Base-by-base conservation (phyloP, 2,888 invertebrate species). In the Stenichneumon culpator region DNA sequence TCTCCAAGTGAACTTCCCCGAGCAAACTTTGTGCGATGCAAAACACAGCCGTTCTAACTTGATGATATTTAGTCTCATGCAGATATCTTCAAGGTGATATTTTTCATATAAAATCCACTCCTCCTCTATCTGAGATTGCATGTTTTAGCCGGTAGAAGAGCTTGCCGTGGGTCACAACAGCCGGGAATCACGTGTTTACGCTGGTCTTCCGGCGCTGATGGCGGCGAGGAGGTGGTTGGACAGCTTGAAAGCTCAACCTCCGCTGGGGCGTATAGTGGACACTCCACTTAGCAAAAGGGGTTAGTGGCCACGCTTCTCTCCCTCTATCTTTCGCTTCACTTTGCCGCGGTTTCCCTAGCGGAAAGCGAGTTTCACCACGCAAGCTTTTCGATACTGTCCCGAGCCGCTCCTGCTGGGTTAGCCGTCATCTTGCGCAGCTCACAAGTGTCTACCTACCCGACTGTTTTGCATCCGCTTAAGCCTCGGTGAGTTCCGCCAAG, bases 201-300 rank as follows among this genome's bases (percentile, higher is more conserved):
- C 79, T 83, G 73, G 86, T 83, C 80, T 84, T 87, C 83, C 73
- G 82, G 75, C 63, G 83, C 72, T 68, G 82, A 82, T 82, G 78
- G 84, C 81, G 84, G 68, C 44, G 44, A 4, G 44, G 44, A 22
- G 52, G 44, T 57, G 80, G 69, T 80, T 75, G 50, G 65, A 78
- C 47, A 69, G 78, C 80, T 86, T 84, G 87, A 85, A 86, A 79
- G 86, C 85, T 84, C 74, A 82, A 82, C 82, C 74, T 84, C 78
- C 81, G 77, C 60, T 80, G 73, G 84, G 74, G 78, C 63, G 74
- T 84, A 89, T 89, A 91, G 91, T 90, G 90, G 91, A 90, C 90
- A 90, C 89, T 90, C 88, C 88, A 90, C 88, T 89, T 89, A 89
- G 84, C 79, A 73, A 82, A 84, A 86, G 83, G 79, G 57, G 84